Percentiles rank a stretch among this genome's conserved stretches.
Evolutionary conservation across 2,888 invertebrate species (phyloP).

Genomic region (Rotaria sp.): DNA sequence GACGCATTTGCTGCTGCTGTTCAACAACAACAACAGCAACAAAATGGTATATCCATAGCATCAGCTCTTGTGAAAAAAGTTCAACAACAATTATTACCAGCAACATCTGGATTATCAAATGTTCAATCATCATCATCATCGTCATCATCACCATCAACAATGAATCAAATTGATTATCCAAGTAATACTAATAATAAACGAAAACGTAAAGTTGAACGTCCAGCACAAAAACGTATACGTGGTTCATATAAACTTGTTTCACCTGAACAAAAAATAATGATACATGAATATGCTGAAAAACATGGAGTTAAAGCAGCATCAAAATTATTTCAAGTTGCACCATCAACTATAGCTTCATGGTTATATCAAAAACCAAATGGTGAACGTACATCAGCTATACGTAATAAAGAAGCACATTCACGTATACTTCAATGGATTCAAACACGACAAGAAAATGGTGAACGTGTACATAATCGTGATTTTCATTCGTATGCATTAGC

Average conservation of each 20-base stretch:
- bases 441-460: constrained; percentile 7
- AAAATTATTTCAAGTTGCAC: constrained; percentile 28
- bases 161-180: not conserved
- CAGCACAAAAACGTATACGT: constrained; percentile 21
- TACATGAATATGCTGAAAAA: constrained; percentile 21
- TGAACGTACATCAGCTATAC: constrained; percentile 29
- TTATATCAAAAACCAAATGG: constrained; percentile 28
- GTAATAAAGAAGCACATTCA: constrained; percentile 23
- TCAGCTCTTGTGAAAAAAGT: constrained; percentile 5
- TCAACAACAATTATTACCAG: not conserved
- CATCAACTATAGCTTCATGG: constrained; percentile 10
- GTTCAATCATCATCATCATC: not conserved
- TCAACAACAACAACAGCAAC: not conserved
- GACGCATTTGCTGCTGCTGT: constrained; percentile 1
- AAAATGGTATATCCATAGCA: not conserved
- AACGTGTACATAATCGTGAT: constrained; percentile 12
- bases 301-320: constrained; percentile 28
- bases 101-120: not conserved
- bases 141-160: not conserved
- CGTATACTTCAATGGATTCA: constrained; percentile 16
- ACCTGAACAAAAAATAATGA: constrained; percentile 22
- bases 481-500: not conserved
- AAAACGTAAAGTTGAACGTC: constrained; percentile 18
- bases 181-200: not conserved
- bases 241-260: constrained; percentile 25